phyloP scores from a whole-genome alignment of 23 tunicate species.

The Ascidia mentula region DNA sequence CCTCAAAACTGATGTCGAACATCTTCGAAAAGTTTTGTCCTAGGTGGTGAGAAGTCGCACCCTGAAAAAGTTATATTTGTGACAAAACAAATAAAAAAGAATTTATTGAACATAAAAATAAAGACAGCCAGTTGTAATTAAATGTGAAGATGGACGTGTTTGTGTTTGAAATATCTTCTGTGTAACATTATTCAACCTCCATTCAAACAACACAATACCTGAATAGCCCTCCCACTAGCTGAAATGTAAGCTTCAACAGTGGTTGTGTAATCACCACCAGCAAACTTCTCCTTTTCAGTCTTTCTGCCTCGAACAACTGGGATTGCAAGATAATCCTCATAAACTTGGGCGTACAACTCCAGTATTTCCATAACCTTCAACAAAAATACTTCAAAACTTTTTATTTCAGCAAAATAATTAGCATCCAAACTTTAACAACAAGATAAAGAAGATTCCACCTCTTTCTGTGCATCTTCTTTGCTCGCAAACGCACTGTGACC shows the following conservation, averaged over 20 bases:
- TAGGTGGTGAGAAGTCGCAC: constrained; percentile 93
- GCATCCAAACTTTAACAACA: no score
- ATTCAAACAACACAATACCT: constrained; percentile 26
- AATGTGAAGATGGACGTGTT: no score
- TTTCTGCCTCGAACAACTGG: constrained; percentile 91
- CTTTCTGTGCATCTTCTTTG: constrained; percentile 77
- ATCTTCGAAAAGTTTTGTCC: constrained; percentile 98
- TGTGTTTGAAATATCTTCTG: no score
- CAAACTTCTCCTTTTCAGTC: constrained; percentile 95
- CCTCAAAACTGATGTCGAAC: constrained; percentile 97
- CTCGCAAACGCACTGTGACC: constrained; percentile 95
- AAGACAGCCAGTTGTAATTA: no score
- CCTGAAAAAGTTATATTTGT: constrained; percentile 45
- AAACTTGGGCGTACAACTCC: constrained; percentile 85
- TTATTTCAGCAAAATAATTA: no score
- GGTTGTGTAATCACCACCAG: constrained; percentile 98
- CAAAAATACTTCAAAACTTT: background rate
- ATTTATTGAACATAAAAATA: no score
- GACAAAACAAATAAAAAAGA: no score
- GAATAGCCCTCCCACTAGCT: constrained; percentile 93
- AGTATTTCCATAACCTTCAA: constrained; percentile 71
- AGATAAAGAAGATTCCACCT: constrained; percentile 39
- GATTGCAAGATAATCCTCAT: constrained; percentile 90
- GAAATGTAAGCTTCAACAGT: constrained; percentile 90
- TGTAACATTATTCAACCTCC: background rate